Evolutionary conservation across 1,140 invertebrate genomes (phyloP), one percentile per base, ranked within the genome.

Genomic region (Dendroctonus valens): DNA sequence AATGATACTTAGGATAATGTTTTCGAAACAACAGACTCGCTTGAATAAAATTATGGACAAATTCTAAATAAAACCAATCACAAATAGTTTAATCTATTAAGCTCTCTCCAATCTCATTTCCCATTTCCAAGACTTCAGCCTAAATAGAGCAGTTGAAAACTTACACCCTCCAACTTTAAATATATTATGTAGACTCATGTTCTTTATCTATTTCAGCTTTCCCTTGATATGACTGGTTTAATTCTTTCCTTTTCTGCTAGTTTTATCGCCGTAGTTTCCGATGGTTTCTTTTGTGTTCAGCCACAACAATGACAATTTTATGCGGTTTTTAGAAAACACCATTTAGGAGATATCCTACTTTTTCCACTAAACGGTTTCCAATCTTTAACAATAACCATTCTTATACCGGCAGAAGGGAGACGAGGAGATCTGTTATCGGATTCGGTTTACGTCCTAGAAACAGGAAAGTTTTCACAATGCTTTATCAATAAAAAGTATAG

Each of bases 291-390:
- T 61, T 49, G 39, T 26, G 49, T 61, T 61, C 50, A 41, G 49
- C 40, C 59, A 52, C 59, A 61, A 61, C 59, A 61, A 61, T 61
- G 59, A 41, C 49, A 61, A 61, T 61, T 61, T 61, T 61, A 61
- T 61, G 59, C 59, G 49, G 40, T 52, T 61, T 61, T 61, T 61
- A 11, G 39, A 61, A 61, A 61, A 61, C 59, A 61, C 59, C 59
- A 61, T 61, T 61, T 26, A n/a, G 6, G 41, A 61, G 59, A 61
- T 61, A 61, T 26, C 59, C 38, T 52, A 61, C 59, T 61, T 61
- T 61, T 61, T 38, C 58, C 49, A 52, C 59, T 61, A 61, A 61
- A 61, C 49, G 59, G 12, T 61, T 61, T 61, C 59, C 48, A 61
- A 61, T 61, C 59, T 61, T 61, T 61, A 52, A 61, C 59, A 61